Conservation (phyloP, 2,797 vertebrate species). For the Hydrocynus forskahlii region DNA sequence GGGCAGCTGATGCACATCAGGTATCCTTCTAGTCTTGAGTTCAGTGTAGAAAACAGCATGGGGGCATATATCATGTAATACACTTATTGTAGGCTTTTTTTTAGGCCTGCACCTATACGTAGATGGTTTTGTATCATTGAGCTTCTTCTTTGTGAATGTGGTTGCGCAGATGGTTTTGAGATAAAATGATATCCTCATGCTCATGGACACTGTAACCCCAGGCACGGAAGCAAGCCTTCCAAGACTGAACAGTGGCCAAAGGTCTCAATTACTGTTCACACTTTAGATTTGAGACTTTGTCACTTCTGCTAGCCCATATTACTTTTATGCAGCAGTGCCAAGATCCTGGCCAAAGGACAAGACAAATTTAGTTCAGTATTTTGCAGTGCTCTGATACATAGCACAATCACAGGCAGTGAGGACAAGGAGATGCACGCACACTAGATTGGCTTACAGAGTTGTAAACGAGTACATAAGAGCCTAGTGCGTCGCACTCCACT, state of each 20-base stretch:
- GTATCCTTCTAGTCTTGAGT: conserved; percentile 29
- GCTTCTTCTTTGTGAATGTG: conserved; percentile 1
- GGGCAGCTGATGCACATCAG: conserved; percentile 49
- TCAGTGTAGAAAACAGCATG: conserved; percentile 16
- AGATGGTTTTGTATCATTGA: not conserved
- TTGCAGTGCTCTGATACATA: conserved; percentile 33
- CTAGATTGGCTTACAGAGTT: conserved; percentile 45
- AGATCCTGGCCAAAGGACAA: conserved; percentile 8
- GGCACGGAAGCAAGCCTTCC: not conserved
- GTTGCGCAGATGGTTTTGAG: not conserved
- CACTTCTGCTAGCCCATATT: conserved; percentile 20
- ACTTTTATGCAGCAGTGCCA: conserved; percentile 18
- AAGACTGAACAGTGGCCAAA: conserved; percentile 26
- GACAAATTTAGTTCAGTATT: conserved; percentile 49
- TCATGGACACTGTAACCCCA: not conserved
- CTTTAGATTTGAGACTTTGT: conserved; percentile 26
- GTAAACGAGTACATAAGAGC: conserved; percentile 44
- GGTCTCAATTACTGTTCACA: conserved; percentile 32
- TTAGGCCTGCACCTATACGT: not conserved
- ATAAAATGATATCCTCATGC: not conserved
- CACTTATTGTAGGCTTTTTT: conserved; percentile 9
- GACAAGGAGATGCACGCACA: conserved; percentile 18
- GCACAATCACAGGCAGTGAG: not conserved
- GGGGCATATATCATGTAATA: conserved; percentile 1
- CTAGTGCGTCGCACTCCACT: conserved; percentile 28